Percentiles rank a stretch among this genome's conserved stretches.
phyloP scores from a whole-genome alignment of 2,113 vertebrate genomes.

The Atlantisia rogersi region DNA sequence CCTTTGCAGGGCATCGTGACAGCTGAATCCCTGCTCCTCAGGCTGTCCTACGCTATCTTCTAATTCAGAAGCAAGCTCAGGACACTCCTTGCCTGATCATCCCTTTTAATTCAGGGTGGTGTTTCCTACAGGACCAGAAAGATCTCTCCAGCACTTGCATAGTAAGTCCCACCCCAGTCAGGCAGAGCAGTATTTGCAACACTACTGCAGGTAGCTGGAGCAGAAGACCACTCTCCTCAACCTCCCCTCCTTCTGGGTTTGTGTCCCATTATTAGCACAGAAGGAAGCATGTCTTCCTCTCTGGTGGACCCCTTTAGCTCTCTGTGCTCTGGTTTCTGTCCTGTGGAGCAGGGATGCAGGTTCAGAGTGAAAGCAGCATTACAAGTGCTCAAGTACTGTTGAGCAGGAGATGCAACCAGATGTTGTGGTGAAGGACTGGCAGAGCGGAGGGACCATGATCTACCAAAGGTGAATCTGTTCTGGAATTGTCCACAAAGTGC shows the following conservation, averaged over 20 bases:
- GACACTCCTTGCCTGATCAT: not conserved
- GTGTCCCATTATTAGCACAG: not conserved
- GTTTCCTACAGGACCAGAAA: not conserved
- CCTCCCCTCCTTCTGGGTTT: not conserved
- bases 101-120: not conserved
- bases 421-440: not conserved
- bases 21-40: not conserved
- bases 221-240: not conserved
- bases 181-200: not conserved
- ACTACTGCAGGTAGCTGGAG: fast-evolving
- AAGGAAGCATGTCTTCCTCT: not conserved
- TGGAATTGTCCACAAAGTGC: not conserved
- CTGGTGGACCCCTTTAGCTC: no score
- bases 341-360: not conserved
- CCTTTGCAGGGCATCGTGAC: not conserved
- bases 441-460: not conserved
- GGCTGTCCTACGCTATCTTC: not conserved
- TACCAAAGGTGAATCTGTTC: not conserved
- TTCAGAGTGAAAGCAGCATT: not conserved
- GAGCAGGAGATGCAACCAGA: not conserved
- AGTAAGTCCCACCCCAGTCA: not conserved
- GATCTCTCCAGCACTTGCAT: fast-evolving
- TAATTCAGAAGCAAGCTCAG: not conserved
- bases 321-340: not conserved
- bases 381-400: not conserved